Evolutionary conservation across 2,113 vertebrate species (phyloP), one percentile per base, ranked within the genome.

Genomic region (Chiloscyllium plagiosum): DNA sequence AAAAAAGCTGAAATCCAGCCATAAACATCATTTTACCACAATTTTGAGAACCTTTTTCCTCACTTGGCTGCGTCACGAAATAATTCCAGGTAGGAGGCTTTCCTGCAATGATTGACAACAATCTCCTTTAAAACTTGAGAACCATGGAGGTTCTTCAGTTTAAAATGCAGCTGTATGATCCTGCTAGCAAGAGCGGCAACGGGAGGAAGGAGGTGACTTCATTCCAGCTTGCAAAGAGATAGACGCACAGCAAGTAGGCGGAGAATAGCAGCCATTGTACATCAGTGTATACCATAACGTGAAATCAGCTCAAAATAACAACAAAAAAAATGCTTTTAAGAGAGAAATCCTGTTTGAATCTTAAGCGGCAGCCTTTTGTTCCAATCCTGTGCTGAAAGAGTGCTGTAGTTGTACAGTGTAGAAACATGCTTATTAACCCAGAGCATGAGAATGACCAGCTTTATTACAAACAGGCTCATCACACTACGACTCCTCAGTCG

Each of bases 331-430:
- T 47, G 87, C 26, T 47, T 26, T 3, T 19, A 17, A 29, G 68
- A 95, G 69, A 72, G 8, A 72, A 95, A 72, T 72, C 69, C 68
- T 29, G 24, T 42, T 26, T 10, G 37, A 72, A 50, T 52, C 7
- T 72, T 68, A 4, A 70, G n/a, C 68, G 3, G 66, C 37, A 94
- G 29, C 24, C 70, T 89, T 85, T 92, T 80, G 96, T 69, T 96
- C 93, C 89, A 94, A 96, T 95, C 95, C 26, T 76, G 93, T 33
- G 56, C 92, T 95, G 65, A 95, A 96, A n/a, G 68, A 76, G 24
- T 47, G 76, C 72, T 68, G 95, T 52, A 96, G 96, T 96, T 96
- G 96, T 96, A 96, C 96, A 47, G 42, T 47, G 42, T 47, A 1
- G 42, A 47, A 47, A 47, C 42, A 72, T 50, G 29, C 94, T 50